Evolutionary conservation across 2,113 vertebrate genomes (phyloP), one percentile per base, ranked within the genome.

Genomic region (Typhlomys cinereus): DNA sequence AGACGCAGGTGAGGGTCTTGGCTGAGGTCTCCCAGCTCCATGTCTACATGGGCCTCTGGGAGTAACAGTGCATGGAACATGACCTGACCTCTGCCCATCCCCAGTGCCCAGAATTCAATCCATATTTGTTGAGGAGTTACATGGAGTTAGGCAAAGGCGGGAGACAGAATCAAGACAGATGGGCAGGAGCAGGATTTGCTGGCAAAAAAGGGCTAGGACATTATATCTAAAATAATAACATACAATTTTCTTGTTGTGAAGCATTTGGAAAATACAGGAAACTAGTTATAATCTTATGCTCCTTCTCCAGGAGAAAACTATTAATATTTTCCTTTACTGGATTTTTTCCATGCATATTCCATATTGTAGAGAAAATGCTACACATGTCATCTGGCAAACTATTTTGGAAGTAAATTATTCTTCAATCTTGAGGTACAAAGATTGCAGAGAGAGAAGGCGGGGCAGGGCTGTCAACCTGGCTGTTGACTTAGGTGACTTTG

Each of bases 291-390:
- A 93, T 86, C 83, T 90, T 52, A 61, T 29, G 21, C 83, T 81
- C 44, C 85, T 93, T 83, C 89, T 75, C 93, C 66, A 84, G 29
- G 80, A 46, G 83, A 92, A 34, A 7, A 21, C 50, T 73, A 31
- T 87, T 76, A 80, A 92, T 86, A 76, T 82, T 83, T 93, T 88
- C 79, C n/a, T 59, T 29, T 76, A 57, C 85, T 92, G 66, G 15
- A 76, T 57, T 88, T 71, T n/a, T 81, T 59, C 79, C 27, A 64
- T 64, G 54, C 31, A 41, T 25, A 80, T 74, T 93, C 90, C 41
- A 91, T 27, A 79, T 41, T 52, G 15, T 48, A 85, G 50, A 88
- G 21, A 50, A 59, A 90, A 85, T 31, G 79, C 2, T 44, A 4
- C 67, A 18, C 73, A 44, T 79, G 36, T 23, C 52, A 69, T 78